These are phyloP conservation scores for Sanderia malayensis DNA, from an alignment of 30 jellyfish, hydroid and myxozoan species.

Conservation along the genomic window DNA sequence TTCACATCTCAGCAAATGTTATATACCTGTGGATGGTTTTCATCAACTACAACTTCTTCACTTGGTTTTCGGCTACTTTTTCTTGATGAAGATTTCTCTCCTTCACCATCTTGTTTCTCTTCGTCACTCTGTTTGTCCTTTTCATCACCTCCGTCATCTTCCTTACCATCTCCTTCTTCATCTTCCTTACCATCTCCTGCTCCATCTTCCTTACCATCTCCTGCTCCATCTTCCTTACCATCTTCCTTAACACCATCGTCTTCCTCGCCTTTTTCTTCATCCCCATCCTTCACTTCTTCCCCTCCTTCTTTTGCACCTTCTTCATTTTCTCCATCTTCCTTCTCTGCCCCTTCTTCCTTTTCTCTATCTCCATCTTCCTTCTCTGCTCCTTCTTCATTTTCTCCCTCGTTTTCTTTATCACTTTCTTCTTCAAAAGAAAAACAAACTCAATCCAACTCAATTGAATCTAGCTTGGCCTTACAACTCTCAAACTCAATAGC, in stretches of 20 bases:
- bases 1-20: too few relatives aligned
- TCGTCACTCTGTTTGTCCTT: not conserved
- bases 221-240: not conserved
- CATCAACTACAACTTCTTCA: conserved; percentile 42
- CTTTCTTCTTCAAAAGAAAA: conserved; percentile 7
- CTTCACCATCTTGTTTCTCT: conserved; percentile 3
- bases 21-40: conserved; percentile 63
- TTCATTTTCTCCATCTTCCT: conserved; percentile 17
- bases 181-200: too few relatives aligned
- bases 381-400: not conserved
- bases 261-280: conserved; percentile 11
- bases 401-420: conserved; percentile 17
- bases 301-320: conserved; percentile 8
- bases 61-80: conserved; percentile 1
- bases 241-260: not conserved
- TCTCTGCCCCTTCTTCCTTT: not conserved
- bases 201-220: too few relatives aligned
- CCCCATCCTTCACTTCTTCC: conserved; percentile 19
- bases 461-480: too few relatives aligned
- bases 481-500: too few relatives aligned
- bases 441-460: too few relatives aligned
- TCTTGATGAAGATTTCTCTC: conserved; percentile 8
- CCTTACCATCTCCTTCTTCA: conserved; percentile 12
- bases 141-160: conserved; percentile 5
- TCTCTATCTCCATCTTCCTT: conserved; percentile 4